Base-by-base conservation (phyloP, 2,888 invertebrate species). In the Sinohyriopsis cumingii region DNA sequence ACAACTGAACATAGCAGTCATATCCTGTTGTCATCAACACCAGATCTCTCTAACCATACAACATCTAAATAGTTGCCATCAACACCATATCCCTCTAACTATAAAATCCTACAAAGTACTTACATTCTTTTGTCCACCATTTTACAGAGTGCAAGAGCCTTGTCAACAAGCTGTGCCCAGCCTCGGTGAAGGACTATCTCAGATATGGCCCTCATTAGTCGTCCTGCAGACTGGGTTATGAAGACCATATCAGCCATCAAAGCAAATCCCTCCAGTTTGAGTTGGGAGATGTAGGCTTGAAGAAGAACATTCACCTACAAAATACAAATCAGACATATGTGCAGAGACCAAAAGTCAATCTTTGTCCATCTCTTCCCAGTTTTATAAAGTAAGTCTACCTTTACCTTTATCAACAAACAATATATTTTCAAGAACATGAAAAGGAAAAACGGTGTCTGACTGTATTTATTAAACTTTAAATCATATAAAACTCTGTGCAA, bases 181-280 rank as follows among this genome's bases (percentile, higher is more conserved):
- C 99, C 96, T 55, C 95, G 91, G 87, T 91, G 93, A 59, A 99
- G 90, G 0, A 99, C 99, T 79, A 99, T 99, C 92, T 99, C 99
- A 90, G 95, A 99, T 79, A 99, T 97, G 0, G 99, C 99, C 75
- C 99, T 91, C 92, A 99, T 94, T 62, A 99, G 92, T 63, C 99
- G 92, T 3, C 96, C 95, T 0, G 99, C 99, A 0, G 97, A 98
- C 90, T 99, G 99, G 0, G 99, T 98, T 0, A 99, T 96, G 89
- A 96, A 99, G 5, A 99, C 97, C 99, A 99, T 99, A 90, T 99
- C 99, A 0, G 98, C 96, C 96, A 99, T 98, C 3, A 99, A 92
- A 0, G 99, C 98, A 90, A 99, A 99, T 0, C 99, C 99, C 66
- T 99, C 99, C 68, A 99, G 91, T 91, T 98, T 99, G 81, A 99